These are phyloP conservation scores for Tragelaphus imberbis DNA, from an alignment of 2,113 vertebrate species.

Conservation along the genomic window DNA sequence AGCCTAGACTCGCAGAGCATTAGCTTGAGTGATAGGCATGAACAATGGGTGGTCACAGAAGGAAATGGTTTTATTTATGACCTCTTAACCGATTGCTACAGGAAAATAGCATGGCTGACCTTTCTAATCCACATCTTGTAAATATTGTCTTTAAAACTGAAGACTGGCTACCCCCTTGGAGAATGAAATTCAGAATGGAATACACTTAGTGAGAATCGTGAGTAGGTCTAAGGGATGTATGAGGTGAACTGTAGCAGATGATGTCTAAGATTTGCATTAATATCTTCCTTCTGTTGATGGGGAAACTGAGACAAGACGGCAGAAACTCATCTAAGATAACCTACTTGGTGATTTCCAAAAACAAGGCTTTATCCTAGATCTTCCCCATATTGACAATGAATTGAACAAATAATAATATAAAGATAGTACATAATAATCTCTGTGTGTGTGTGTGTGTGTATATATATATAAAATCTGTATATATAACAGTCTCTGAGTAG, in stretches of 20 bases:
- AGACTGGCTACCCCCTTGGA: neutral
- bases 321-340: neutral
- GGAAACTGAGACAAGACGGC: neutral
- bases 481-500: neutral
- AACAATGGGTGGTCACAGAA: neutral
- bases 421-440: neutral
- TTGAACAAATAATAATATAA: neutral
- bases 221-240: neutral
- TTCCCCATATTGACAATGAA: neutral
- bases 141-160: neutral
- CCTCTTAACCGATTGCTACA: neutral
- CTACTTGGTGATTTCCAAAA: neutral
- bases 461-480: neutral
- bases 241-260: neutral
- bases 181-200: neutral
- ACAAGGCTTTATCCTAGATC: neutral
- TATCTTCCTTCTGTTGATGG: neutral
- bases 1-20: neutral
- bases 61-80: neutral
- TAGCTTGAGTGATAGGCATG: neutral
- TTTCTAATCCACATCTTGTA: neutral
- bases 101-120: neutral
- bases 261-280: neutral
- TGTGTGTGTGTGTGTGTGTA: fast-evolving
- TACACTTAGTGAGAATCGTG: neutral